These are phyloP conservation scores for Oconnorella tubifera DNA, from an alignment of 2,888 invertebrate genomes.

Conservation along the genomic window DNA sequence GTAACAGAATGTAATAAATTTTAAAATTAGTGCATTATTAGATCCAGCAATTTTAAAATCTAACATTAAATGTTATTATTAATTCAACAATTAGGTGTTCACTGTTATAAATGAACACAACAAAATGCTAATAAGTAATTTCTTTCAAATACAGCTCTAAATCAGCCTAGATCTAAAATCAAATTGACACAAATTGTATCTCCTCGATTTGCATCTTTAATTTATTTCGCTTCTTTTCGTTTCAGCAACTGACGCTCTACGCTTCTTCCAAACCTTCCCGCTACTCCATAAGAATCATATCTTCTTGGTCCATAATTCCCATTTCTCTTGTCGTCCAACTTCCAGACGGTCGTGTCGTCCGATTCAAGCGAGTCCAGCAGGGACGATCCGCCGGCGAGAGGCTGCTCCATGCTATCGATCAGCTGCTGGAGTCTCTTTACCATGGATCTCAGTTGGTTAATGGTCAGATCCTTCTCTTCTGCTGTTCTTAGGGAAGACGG, in stretches of 20 bases:
- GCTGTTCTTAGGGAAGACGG: not conserved
- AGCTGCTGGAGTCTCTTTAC: not conserved
- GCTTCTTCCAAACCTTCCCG: conserved; percentile 16
- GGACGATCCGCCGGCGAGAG: not conserved
- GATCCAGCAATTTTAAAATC: too few relatives aligned
- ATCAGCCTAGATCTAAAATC: too few relatives aligned
- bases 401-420: not conserved
- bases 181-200: too few relatives aligned
- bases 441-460: not conserved
- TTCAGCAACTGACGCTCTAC: not conserved
- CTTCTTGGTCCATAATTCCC: not conserved
- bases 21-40: too few relatives aligned
- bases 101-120: too few relatives aligned
- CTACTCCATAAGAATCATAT: conserved; percentile 16
- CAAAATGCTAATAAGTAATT: too few relatives aligned
- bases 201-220: too few relatives aligned
- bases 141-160: too few relatives aligned
- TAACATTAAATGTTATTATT: too few relatives aligned
- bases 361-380: not conserved
- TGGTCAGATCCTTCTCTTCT: not conserved
- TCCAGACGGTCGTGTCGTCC: not conserved
- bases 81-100: too few relatives aligned
- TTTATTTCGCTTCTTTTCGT: too few relatives aligned
- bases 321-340: conserved; percentile 6
- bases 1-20: too few relatives aligned